Evolutionary conservation across 2,797 vertebrate species (phyloP).

Genomic region (Peromyscus eremicus): DNA sequence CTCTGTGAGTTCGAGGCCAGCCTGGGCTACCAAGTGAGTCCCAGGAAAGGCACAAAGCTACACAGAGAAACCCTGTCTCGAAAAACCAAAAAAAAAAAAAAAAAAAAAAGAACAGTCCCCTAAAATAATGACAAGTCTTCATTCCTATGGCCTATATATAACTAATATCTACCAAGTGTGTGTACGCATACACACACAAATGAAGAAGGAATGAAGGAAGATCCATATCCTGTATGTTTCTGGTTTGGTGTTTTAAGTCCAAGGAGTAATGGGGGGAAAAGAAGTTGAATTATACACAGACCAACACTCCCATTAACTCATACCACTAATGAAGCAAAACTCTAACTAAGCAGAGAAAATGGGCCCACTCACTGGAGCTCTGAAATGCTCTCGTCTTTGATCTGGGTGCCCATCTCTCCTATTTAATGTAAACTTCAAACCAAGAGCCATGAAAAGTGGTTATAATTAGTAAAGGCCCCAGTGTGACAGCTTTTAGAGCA

Average conservation of each 20-base stretch:
- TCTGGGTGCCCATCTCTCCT: slow-evolving; percentile 76
- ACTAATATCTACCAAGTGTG: not conserved
- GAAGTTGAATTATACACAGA: slow-evolving; percentile 77
- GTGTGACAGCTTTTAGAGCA: slow-evolving; percentile 73
- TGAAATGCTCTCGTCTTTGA: slow-evolving; percentile 75
- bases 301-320: slow-evolving; percentile 79
- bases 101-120: slow-evolving; percentile 6
- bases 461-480: slow-evolving; percentile 78
- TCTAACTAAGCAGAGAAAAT: slow-evolving; percentile 81
- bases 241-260: slow-evolving; percentile 68
- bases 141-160: not conserved
- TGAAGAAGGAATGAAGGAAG: not conserved
- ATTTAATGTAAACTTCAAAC: slow-evolving; percentile 83
- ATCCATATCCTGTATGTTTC: not conserved
- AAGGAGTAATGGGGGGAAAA: slow-evolving; percentile 60
- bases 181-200: not conserved
- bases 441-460: slow-evolving; percentile 77
- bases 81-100: too few species aligned
- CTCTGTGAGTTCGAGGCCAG: too few species aligned
- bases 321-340: slow-evolving; percentile 81
- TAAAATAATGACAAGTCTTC: not conserved
- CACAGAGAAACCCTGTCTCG: too few species aligned
- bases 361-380: slow-evolving; percentile 70
- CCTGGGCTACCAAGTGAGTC: too few species aligned
- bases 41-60: too few species aligned